These are phyloP conservation scores for Pocillopora verrucosa DNA, from an alignment of 64 coral and sea anemone species.

Conservation along the genomic window DNA sequence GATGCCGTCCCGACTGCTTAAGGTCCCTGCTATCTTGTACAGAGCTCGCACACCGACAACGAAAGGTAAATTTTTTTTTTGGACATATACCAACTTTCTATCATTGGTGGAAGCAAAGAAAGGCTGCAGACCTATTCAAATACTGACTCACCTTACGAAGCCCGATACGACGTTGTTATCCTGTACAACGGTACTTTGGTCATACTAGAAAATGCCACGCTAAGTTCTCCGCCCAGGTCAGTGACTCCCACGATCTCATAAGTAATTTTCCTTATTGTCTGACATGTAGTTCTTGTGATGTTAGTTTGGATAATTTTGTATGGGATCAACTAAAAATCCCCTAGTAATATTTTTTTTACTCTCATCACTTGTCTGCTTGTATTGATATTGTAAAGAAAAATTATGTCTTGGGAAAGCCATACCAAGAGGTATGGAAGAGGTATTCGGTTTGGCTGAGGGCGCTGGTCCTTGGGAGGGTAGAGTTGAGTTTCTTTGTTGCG, in stretches of 20 bases:
- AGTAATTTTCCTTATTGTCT: too few species aligned
- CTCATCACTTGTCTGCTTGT: too few species aligned
- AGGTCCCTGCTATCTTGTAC: too few species aligned
- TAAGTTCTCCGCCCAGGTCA: not conserved
- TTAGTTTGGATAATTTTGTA: too few species aligned
- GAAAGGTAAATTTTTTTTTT: too few species aligned
- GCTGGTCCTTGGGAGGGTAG: constrained; percentile 67
- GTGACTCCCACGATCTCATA: too few species aligned
- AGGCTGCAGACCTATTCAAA: constrained; percentile 1
- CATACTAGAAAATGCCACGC: constrained; percentile 52
- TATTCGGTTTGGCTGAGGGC: constrained; percentile 52
- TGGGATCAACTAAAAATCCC: constrained; percentile 44
- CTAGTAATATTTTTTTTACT: not conserved
- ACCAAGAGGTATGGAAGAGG: not conserved
- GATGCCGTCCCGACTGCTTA: too few species aligned
- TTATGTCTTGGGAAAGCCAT: constrained; percentile 12
- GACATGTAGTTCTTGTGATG: too few species aligned
- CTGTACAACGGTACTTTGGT: constrained; percentile 44
- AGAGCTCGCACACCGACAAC: too few species aligned
- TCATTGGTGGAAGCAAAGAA: constrained; percentile 52
- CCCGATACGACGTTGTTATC: constrained; percentile 59
- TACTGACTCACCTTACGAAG: constrained; percentile 32
- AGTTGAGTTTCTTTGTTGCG: constrained; percentile 24
- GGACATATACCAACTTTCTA: too few species aligned
- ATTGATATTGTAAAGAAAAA: constrained; percentile 12